Percentiles rank a stretch among this genome's conserved stretches.
These are phyloP conservation scores for Xestia ashworthii DNA, from an alignment of 2,888 invertebrate genomes.

Conservation along the genomic window DNA sequence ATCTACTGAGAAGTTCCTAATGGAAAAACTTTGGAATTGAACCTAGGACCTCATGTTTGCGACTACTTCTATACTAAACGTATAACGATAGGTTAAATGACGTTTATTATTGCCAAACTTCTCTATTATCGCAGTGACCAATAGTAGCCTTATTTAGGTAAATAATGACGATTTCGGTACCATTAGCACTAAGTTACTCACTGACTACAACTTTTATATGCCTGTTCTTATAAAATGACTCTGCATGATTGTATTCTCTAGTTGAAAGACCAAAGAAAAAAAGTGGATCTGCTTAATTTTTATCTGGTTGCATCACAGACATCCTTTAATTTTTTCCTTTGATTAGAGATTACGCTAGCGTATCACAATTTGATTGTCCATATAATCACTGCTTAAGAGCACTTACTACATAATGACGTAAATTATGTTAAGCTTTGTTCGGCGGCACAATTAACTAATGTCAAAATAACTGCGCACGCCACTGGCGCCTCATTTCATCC, in stretches of 20 bases:
- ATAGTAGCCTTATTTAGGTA: neutral
- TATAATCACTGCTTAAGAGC: conserved; percentile 12
- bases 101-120: neutral
- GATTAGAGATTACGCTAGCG: neutral
- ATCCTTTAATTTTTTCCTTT: neutral
- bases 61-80: neutral
- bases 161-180: neutral
- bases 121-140: neutral
- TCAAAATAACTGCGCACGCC: conserved; percentile 22
- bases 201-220: neutral
- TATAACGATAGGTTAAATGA: neutral
- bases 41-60: neutral
- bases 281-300: neutral
- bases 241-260: neutral
- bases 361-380: neutral
- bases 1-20: neutral
- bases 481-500: conserved; percentile 22
- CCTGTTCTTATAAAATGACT: neutral
- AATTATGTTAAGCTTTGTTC: conserved; percentile 20
- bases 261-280: neutral
- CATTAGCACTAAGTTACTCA: neutral
- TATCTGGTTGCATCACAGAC: neutral
- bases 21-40: neutral
- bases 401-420: conserved; percentile 14
- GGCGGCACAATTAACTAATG: conserved; percentile 24